Percentiles rank a stretch among this genome's conserved stretches.
Evolutionary conservation across 2,797 vertebrate genomes (phyloP).

Genomic region (Typhlichthys subterraneus): DNA sequence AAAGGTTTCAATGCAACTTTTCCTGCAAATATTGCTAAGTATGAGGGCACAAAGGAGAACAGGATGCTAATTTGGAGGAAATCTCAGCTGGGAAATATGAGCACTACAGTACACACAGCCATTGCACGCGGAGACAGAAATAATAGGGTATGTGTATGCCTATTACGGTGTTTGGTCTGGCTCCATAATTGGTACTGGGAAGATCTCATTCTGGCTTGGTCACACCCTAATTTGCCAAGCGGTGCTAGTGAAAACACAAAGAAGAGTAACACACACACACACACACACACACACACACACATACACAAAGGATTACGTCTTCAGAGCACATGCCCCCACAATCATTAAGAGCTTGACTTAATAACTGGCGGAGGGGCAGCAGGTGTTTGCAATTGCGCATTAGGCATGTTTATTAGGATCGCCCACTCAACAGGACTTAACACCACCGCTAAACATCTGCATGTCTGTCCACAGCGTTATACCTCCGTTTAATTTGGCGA

Average conservation of each 20-base stretch:
- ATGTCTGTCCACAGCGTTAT: conserved; percentile 16
- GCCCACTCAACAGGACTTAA: conserved; percentile 52
- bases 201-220: conserved; percentile 44
- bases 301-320: conserved; percentile 33
- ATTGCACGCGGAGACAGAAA: conserved; percentile 3
- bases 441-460: conserved; percentile 41
- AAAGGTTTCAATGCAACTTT: conserved; percentile 12
- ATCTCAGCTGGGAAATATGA: not conserved
- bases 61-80: conserved; percentile 11
- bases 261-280: conserved; percentile 4
- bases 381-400: conserved; percentile 64
- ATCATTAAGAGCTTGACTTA: conserved; percentile 57
- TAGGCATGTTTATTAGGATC: conserved; percentile 59
- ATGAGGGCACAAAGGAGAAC: conserved; percentile 20
- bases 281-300: not conserved
- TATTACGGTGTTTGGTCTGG: conserved; percentile 47
- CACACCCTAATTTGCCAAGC: conserved; percentile 60
- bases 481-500: conserved; percentile 18
- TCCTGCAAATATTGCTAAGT: conserved; percentile 18
- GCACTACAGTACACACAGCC: not conserved
- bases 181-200: conserved; percentile 23
- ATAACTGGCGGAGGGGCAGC: conserved; percentile 57
- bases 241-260: conserved; percentile 47
- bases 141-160: conserved; percentile 38
- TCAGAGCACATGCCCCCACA: conserved; percentile 18